Conservation (phyloP, 2,888 invertebrate genomes). For the Merodon equestris region DNA sequence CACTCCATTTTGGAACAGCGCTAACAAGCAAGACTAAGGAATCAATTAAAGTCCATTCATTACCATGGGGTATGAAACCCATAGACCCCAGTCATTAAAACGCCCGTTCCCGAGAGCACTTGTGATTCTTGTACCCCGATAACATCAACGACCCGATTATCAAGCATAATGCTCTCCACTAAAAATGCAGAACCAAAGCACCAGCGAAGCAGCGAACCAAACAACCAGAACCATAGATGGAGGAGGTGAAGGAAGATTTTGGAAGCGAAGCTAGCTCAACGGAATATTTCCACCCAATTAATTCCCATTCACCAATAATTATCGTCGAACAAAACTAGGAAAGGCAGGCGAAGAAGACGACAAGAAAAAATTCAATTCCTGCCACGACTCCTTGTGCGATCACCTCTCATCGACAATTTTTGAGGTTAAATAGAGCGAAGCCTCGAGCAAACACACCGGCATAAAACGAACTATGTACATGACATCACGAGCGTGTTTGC, state of each 20-base stretch:
- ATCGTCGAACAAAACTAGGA: slow-evolving; percentile 15
- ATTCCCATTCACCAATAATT: slow-evolving; percentile 62
- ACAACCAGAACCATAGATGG: not conserved
- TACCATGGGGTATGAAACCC: slow-evolving; percentile 30
- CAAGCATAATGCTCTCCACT: slow-evolving; percentile 29
- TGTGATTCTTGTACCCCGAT: slow-evolving; percentile 48
- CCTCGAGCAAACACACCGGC: slow-evolving; percentile 39
- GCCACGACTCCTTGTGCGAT: slow-evolving; percentile 52
- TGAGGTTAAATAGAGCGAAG: slow-evolving; percentile 65
- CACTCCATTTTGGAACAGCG: too few species aligned
- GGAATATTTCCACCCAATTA: slow-evolving; percentile 65
- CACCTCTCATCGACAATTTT: slow-evolving; percentile 42
- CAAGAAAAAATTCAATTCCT: not conserved
- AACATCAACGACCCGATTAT: slow-evolving; percentile 53
- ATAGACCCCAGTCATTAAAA: slow-evolving; percentile 29
- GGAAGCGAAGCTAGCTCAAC: slow-evolving; percentile 59
- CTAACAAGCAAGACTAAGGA: slow-evolving; percentile 10
- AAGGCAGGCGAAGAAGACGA: not conserved
- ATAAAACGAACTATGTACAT: slow-evolving; percentile 9
- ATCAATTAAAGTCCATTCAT: slow-evolving; percentile 60
- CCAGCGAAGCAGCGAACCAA: not conserved
- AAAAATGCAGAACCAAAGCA: not conserved
- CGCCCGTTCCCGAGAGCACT: slow-evolving; percentile 1
- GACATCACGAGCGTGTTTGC: slow-evolving; percentile 42
- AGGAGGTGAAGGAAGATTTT: slow-evolving; percentile 38